Base-by-base conservation (phyloP, 2,113 vertebrate genomes). In the Nettapus auritus region DNA sequence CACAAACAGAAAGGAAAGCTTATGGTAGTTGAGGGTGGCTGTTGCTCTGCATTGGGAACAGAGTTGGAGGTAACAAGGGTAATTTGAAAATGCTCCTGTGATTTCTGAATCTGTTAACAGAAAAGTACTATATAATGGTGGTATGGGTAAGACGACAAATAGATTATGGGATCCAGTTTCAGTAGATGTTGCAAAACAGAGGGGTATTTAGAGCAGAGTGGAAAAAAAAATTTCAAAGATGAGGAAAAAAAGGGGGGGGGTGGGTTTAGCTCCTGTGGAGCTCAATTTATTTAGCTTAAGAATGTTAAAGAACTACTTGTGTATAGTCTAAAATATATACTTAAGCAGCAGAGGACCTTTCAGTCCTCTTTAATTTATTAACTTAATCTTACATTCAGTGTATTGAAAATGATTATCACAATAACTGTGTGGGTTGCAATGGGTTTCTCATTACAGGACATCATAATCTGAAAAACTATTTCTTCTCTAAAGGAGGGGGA, bases 131-230 rank as follows among this genome's bases (percentile, higher is more conserved):
- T 71, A 34, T 83, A 48, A 31, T 48, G 62, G 21, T 73, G 48
- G 23, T 63, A 18, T 71, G 22, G 31, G 19, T 29, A 25, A 63
- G 57, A 83, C 57, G 62, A 38, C 68, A 42, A 29, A 53, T 70
- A 33, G 23, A 69, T 59, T 71, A 83, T 33, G 48, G 36, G 25
- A 17, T 55, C 25, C 38, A 28, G 26, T 73, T 83, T 48, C 71
- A 38, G 52, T 63, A 73, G 36, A n/a, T 44, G 31, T 52, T 68
- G 19, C 53, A 53, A 73, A 73, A 31, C 17, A 64, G 22, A 77
- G 19, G 0, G 0, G 1, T 75, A 52, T 86, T 90, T 22, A 74
- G 31, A 76, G 25, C n/a, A 63, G 2, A 64, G 9, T 9, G 28
- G 1, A 68, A 68, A 76, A 76, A 91, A 46, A 42, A 42, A 36